phyloP scores from a whole-genome alignment of 37 sponge, comb jelly and placozoan genomes.

The Cliona cf. orientalis region DNA sequence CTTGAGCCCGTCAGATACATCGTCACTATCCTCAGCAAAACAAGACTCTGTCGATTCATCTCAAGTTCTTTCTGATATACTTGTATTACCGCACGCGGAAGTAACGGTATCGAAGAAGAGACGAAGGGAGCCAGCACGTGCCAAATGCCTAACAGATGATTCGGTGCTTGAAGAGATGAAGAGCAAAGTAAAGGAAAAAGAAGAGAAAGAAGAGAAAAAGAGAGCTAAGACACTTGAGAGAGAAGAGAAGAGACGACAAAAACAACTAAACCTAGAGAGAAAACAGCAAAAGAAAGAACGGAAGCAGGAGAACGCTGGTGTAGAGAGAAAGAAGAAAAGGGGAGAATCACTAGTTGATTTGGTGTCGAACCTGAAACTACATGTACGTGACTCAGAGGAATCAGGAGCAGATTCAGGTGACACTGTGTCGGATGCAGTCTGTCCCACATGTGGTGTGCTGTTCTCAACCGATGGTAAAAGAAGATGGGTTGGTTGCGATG shows the following conservation, averaged over 20 bases:
- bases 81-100: slow-evolving; percentile 30
- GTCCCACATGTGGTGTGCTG: slow-evolving; percentile 18
- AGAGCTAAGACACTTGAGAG: background rate
- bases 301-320: background rate
- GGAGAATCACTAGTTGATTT: background rate
- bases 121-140: slow-evolving; percentile 27
- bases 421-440: slow-evolving; percentile 14
- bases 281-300: background rate
- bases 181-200: background rate
- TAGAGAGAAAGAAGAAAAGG: too few relatives aligned
- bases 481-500: slow-evolving; percentile 31
- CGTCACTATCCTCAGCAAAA: background rate
- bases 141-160: slow-evolving; percentile 60
- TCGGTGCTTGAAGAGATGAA: slow-evolving; percentile 13
- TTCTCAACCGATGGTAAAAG: slow-evolving; percentile 16
- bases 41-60: background rate
- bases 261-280: too few relatives aligned
- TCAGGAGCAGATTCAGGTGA: background rate
- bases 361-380: background rate
- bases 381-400: too few relatives aligned
- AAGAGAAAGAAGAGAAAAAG: background rate
- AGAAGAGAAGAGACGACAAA: background rate
- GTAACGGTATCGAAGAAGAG: slow-evolving; percentile 23
- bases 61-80: slow-evolving; percentile 20
- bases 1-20: background rate